Evolutionary conservation across 2,797 vertebrate species (phyloP), one percentile per base, ranked within the genome.

Genomic region (Chelidonichthys spinosus): DNA sequence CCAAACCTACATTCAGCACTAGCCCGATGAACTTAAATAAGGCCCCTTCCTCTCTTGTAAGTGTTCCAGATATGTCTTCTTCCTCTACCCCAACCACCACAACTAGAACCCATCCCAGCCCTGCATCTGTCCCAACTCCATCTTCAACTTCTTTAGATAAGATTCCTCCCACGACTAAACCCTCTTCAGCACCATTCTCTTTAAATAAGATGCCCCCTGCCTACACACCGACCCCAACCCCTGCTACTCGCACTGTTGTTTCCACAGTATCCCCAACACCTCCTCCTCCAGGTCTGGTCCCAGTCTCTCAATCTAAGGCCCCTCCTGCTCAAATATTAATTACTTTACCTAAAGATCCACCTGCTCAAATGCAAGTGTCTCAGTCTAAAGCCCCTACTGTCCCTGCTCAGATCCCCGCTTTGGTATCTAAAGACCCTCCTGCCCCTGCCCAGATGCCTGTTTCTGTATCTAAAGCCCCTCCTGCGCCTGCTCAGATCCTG

Each of bases 161-260:
- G 60, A 52, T 53, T 63, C 55, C 68, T 63, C 71, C 84, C 17
- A 52, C 4, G 0, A 59, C 75, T 74, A 82, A 79, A 82, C 60
- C 74, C 42, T 36, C 55, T 46, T 40, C 78, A 55, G 47, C 39
- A 32, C 13, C 62, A 11, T n/a, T 54, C 25, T 76, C 63, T 72
- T 54, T 74, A 64, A 85, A 89, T 81, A 89, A 83, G 74, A 83
- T 10, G 7, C n/a, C 72, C 18, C 72, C 81, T 47, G 53, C 63
- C 65, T 55, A 76, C 33, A 63, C 58, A 36, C 5, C 11, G 1
- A 47, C 49, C 44, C 42, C 85, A 61, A 58, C 67, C 47, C 33
- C 72, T 18, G 32, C n/a, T 17, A 49, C 72, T 62, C 68, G 63
- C 11, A 61, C 76, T 68, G 61, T 54, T 63, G 42, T 56, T 81